Conservation (phyloP, 37 sponge, comb jelly and placozoan species). For the Oopsacas minuta region DNA sequence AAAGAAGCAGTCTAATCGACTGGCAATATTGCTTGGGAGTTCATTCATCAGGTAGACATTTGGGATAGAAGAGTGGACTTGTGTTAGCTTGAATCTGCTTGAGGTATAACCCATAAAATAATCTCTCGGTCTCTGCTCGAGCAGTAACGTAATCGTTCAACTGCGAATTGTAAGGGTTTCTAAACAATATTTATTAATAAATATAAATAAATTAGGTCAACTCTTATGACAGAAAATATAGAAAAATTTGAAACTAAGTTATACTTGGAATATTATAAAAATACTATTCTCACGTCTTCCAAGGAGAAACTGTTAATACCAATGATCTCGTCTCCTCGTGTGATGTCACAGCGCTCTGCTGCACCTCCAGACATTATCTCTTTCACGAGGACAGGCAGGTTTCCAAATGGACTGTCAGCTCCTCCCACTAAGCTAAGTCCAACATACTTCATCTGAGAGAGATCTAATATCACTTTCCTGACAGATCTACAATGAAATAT, state of each 20-base stretch:
- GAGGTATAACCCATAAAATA: not conserved
- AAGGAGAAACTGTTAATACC: not conserved
- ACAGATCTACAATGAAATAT: not conserved
- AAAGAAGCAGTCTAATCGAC: no score
- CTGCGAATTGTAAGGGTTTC: constrained; percentile 9
- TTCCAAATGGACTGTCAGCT: not conserved
- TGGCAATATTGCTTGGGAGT: no score
- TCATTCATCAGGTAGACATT: no score
- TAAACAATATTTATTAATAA: not conserved
- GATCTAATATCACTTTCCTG: not conserved
- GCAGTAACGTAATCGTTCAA: not conserved
- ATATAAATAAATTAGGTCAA: not conserved
- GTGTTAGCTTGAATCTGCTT: not conserved
- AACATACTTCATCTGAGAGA: not conserved
- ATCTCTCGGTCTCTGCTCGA: constrained; percentile 1
- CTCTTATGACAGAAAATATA: no score
- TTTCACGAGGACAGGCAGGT: not conserved
- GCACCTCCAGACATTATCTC: not conserved
- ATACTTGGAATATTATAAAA: not conserved
- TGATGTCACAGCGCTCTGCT: not conserved
- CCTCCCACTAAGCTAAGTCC: not conserved
- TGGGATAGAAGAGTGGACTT: no score
- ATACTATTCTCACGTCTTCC: not conserved
- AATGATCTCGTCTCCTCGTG: not conserved
- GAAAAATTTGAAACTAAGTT: no score